A percentile compares a stretch with the other conserved stretches of the same genome.
Conservation (phyloP, 2,113 vertebrate species). For the Periophthalmodon schlosseri region DNA sequence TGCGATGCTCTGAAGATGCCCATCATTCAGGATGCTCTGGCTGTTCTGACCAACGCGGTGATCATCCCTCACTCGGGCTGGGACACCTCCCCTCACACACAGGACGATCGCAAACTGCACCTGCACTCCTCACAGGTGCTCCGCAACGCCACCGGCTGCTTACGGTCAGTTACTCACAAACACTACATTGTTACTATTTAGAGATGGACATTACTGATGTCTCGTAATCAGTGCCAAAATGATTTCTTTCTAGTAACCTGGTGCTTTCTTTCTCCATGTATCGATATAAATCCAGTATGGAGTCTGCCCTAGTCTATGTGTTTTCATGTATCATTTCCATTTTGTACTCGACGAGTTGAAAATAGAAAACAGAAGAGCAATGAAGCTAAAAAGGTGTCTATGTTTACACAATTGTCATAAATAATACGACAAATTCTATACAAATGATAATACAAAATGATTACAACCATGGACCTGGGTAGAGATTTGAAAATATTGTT, state of each 20-base stretch:
- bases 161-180: conserved; percentile 82
- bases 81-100: conserved; percentile 90
- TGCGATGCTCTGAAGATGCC: conserved; percentile 99
- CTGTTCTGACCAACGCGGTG: conserved; percentile 95
- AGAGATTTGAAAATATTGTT: too few relatives aligned
- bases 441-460: too few relatives aligned
- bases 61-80: conserved; percentile 98
- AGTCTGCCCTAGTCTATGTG: too few relatives aligned
- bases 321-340: neutral
- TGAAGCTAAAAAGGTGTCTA: too few relatives aligned
- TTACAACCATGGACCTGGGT: too few relatives aligned
- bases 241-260: neutral
- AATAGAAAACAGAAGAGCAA: too few relatives aligned
- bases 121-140: conserved; percentile 98
- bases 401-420: too few relatives aligned
- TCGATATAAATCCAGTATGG: too few relatives aligned
- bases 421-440: neutral
- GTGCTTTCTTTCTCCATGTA: too few relatives aligned
- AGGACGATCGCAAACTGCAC: conserved; percentile 95
- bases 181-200: neutral
- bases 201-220: neutral
- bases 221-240: too few relatives aligned
- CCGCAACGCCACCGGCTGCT: conserved; percentile 97
- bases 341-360: neutral
- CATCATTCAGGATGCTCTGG: conserved; percentile 97